phyloP scores from a whole-genome alignment of 2,113 vertebrate genomes.

The Dasyornis broadbenti region DNA sequence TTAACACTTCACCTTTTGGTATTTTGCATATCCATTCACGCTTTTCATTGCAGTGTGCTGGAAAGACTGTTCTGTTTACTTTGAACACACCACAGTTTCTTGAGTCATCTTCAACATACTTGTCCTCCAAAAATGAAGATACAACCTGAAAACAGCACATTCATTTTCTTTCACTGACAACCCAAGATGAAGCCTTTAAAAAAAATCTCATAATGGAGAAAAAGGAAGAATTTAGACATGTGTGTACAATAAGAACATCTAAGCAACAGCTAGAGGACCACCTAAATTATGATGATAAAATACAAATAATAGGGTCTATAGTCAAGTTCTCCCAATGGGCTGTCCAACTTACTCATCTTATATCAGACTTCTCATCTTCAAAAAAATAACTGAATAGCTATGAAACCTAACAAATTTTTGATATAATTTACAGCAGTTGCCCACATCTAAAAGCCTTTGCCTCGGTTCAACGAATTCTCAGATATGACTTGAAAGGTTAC shows the following conservation, averaged over 20 bases:
- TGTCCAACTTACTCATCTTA: neutral
- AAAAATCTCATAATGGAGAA: neutral
- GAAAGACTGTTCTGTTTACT: conserved; percentile 74
- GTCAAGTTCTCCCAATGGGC: neutral
- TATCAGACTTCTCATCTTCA: neutral
- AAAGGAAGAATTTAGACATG: neutral
- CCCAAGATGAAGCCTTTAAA: neutral
- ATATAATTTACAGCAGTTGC: neutral
- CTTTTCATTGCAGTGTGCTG: conserved; percentile 79
- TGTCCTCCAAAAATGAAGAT: conserved; percentile 83
- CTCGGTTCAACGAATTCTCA: neutral
- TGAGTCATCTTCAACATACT: conserved; percentile 78
- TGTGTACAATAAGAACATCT: neutral
- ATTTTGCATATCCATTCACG: conserved; percentile 95
- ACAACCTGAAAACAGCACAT: conserved; percentile 80
- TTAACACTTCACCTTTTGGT: conserved; percentile 77
- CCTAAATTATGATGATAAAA: neutral
- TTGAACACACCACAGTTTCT: conserved; percentile 85
- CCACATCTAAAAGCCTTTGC: neutral
- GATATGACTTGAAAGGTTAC: neutral
- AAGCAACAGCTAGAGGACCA: neutral
- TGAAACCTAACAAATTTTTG: neutral
- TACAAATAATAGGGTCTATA: neutral
- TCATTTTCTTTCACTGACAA: neutral
- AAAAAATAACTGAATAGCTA: neutral